Evolutionary conservation across 1,140 invertebrate genomes (phyloP), one percentile per base, ranked within the genome.

Genomic region (Trichomalopsis sarcophagae): DNA sequence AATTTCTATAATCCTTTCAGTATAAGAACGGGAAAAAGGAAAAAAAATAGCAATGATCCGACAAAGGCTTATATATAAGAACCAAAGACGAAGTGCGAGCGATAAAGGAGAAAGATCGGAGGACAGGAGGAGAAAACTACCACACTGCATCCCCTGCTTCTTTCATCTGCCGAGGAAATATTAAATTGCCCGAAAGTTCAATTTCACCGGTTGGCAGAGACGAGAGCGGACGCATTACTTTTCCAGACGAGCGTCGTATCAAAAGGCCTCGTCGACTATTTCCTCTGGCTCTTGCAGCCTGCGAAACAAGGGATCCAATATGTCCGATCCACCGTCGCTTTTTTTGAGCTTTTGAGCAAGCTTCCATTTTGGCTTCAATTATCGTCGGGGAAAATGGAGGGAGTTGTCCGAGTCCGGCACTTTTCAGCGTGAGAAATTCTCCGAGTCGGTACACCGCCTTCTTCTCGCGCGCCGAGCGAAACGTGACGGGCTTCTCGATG

Each of bases 151-250:
- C 33, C 47, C n/a, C 23, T 78, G 3, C 47, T 27, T 27, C 76
- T 27, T 50, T 78, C 7, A 23, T 21, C 55, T 80, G 13, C n/a
- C 17, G 23, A 47, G 33, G 74, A 81, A 81, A 85, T 85, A 85
- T 85, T 81, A 85, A 85, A 85, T 85, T 81, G 84, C 71, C 79
- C 80, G 79, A 85, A 85, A 81, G 84, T 85, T 85, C 84, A 81
- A 81, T 85, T 85, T 81, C 71, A 55, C 71, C 44, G 84, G 17
- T 75, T 85, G 84, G 84, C 79, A 85, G 55, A 62, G 55, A 62
- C 55, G 33, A 62, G 66, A 78, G 68, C 76, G 82, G 76, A 78
- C 82, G 77, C 84, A 81, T 84, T 84, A 84, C 78, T 84, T 84
- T 84, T 84, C 84, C 69, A 80, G 77, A 30, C 47, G 30, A 69